phyloP scores from a whole-genome alignment of 2,797 vertebrate species.

The Emydoidea blandingii region DNA sequence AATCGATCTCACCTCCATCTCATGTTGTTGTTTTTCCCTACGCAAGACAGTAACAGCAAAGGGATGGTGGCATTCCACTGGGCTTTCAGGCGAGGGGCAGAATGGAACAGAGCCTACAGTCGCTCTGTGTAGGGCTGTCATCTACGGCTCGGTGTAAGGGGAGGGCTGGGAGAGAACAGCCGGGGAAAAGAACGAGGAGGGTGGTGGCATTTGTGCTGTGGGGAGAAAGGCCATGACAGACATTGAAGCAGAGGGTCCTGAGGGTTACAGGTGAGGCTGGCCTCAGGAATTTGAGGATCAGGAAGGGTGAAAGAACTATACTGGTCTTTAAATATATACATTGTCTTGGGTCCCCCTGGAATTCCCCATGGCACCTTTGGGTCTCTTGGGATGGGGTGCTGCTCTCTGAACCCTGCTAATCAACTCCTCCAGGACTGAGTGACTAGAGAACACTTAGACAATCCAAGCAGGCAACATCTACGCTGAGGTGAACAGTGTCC shows the following conservation, averaged over 20 bases:
- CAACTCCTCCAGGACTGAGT: neutral
- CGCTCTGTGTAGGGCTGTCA: neutral
- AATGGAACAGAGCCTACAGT: neutral
- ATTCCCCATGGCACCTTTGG: neutral
- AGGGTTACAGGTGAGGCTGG: neutral
- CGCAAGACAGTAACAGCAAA: neutral
- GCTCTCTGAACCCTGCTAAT: neutral
- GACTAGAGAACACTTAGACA: neutral
- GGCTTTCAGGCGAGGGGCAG: neutral
- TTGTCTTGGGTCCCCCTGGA: neutral
- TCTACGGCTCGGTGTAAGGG: accelerated
- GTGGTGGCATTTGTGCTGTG: neutral
- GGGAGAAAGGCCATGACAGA: neutral
- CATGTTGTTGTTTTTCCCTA: neutral
- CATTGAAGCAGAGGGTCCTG: neutral
- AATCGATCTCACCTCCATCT: neutral
- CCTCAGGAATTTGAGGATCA: neutral
- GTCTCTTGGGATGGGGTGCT: neutral
- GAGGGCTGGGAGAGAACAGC: neutral
- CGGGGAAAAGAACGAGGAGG: neutral
- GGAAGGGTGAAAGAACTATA: neutral
- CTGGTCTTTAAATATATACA: neutral
- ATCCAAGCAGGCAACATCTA: accelerated
- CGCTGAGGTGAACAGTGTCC: accelerated
- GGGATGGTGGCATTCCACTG: neutral